Conservation (phyloP, 2,113 vertebrate species). For the Podocnemis expansa region DNA sequence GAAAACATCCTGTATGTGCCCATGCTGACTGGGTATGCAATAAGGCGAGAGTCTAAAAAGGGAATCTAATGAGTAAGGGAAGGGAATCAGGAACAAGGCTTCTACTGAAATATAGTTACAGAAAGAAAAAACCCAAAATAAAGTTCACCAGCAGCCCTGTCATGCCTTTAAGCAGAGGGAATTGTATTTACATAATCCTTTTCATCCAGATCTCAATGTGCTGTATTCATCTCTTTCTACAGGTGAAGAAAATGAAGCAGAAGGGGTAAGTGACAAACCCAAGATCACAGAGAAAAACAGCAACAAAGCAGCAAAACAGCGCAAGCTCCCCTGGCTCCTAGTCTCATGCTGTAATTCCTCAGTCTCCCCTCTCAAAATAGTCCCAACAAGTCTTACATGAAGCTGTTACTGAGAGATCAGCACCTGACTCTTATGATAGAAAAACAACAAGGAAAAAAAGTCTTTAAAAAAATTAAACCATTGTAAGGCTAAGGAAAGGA, state of each 20-base stretch:
- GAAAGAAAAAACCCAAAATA: not conserved
- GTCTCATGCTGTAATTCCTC: not conserved
- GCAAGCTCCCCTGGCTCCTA: not conserved
- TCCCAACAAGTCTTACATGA: not conserved
- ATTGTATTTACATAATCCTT: not conserved
- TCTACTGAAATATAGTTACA: not conserved
- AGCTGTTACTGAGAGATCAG: not conserved
- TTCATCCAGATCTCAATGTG: not conserved
- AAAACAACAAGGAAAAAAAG: not conserved
- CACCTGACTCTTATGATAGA: not conserved
- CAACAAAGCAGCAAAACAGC: not conserved
- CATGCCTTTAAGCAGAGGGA: not conserved
- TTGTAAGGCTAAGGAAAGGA: not conserved
- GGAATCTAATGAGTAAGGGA: not conserved
- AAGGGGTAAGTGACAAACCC: not conserved
- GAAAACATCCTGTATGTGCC: not conserved
- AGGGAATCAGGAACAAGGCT: not conserved
- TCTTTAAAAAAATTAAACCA: not conserved
- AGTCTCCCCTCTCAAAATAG: not conserved
- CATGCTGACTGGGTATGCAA: not conserved
- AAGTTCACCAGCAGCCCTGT: rapidly evolving
- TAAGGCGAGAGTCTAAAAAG: not conserved
- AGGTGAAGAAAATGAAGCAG: not conserved
- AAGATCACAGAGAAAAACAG: not conserved
- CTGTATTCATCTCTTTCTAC: not conserved